These are phyloP conservation scores for Aptenodytes patagonicus DNA, from an alignment of 2,113 vertebrate species.

Conservation along the genomic window DNA sequence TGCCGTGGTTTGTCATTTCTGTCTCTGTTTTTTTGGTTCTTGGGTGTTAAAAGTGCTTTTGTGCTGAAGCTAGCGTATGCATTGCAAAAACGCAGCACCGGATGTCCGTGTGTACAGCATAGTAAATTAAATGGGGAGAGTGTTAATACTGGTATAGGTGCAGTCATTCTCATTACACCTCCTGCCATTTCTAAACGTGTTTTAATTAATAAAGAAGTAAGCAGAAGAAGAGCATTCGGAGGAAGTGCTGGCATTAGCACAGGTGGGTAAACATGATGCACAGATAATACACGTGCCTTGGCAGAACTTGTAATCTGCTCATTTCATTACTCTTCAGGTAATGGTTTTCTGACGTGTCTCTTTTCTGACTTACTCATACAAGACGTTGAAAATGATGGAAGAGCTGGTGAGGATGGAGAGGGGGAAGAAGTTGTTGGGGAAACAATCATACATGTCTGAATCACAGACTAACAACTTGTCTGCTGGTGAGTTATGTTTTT, in stretches of 20 bases:
- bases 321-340: not conserved
- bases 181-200: not conserved
- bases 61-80: not conserved
- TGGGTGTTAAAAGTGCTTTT: not conserved
- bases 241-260: not conserved
- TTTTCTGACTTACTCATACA: not conserved
- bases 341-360: not conserved
- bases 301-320: not conserved
- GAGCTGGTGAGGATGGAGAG: not conserved
- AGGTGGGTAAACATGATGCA: not conserved
- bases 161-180: not conserved
- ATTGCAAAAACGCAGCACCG: fast-evolving
- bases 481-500: not conserved
- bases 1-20: not conserved
- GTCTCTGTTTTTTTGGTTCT: not conserved
- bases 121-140: not conserved
- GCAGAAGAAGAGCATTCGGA: not conserved
- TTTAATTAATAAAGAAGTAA: not conserved
- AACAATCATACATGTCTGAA: not conserved
- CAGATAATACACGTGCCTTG: not conserved
- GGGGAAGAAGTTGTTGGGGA: not conserved
- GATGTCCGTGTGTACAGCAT: not conserved
- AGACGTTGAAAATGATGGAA: not conserved
- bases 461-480: not conserved
- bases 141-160: no score